These are phyloP conservation scores for Staurois parvus DNA, from an alignment of 2,797 vertebrate species.

Conservation along the genomic window DNA sequence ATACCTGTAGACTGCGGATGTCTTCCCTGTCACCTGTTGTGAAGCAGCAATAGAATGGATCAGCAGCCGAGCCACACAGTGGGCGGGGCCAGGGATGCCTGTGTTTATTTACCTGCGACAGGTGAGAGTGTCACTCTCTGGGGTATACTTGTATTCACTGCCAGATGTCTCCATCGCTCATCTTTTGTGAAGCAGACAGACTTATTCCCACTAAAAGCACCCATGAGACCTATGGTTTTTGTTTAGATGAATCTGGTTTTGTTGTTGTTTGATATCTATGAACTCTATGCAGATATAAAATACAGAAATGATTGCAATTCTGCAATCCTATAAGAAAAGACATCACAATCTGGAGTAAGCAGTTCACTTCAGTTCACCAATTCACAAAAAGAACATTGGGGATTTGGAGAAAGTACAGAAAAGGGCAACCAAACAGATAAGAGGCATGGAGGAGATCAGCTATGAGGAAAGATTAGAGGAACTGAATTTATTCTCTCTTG, in stretches of 20 bases:
- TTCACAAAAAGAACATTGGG: no score
- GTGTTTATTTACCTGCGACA: not conserved
- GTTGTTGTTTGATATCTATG: no score
- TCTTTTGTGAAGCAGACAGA: not conserved
- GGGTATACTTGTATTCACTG: slow-evolving; percentile 28
- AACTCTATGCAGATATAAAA: no score
- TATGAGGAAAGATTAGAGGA: no score
- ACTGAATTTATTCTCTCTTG: no score
- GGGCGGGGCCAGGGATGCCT: slow-evolving; percentile 4
- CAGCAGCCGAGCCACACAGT: not conserved
- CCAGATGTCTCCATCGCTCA: slow-evolving; percentile 32
- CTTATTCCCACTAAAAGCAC: not conserved
- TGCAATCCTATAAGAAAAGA: no score
- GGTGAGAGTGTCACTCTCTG: slow-evolving; percentile 2
- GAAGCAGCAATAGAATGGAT: slow-evolving; percentile 16
- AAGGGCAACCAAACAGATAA: no score
- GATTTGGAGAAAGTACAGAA: no score
- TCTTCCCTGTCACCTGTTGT: slow-evolving; percentile 13
- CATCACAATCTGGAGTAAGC: no score
- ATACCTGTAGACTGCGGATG: slow-evolving; percentile 40
- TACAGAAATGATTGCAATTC: no score
- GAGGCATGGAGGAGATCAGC: no score
- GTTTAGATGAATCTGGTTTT: not conserved
- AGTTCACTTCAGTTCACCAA: no score
- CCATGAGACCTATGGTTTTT: not conserved